Evolutionary conservation across 2,797 vertebrate species (phyloP).

Genomic region (Acrocephalus scirpaceus): DNA sequence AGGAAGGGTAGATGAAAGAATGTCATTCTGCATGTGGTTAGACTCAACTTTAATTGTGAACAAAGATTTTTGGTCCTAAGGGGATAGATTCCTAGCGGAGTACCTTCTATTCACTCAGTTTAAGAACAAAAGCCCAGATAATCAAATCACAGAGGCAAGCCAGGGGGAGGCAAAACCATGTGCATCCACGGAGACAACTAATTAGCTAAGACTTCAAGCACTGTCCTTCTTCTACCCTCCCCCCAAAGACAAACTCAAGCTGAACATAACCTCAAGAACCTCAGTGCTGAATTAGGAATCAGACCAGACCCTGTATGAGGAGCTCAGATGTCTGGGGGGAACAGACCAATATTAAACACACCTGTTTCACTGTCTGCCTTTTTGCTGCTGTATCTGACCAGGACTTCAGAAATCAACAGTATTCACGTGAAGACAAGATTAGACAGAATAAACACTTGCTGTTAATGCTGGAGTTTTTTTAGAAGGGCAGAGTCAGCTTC

Average conservation of each 20-base stretch:
- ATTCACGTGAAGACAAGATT: neutral
- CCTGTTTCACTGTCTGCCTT: neutral
- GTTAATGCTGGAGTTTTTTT: neutral
- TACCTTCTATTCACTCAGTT: neutral
- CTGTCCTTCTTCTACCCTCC: neutral
- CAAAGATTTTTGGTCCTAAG: neutral
- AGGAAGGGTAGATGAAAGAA: neutral
- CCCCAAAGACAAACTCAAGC: neutral
- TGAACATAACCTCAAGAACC: neutral
- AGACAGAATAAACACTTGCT: conserved; percentile 14
- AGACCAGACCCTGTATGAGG: neutral
- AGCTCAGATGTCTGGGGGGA: neutral
- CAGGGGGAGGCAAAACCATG: neutral
- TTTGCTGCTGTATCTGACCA: conserved; percentile 4
- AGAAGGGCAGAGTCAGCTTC: conserved; percentile 4
- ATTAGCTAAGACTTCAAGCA: neutral
- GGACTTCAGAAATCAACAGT: neutral
- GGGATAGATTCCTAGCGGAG: neutral
- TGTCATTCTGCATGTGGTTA: neutral
- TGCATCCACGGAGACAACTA: neutral
- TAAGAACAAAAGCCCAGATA: neutral
- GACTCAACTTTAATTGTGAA: neutral
- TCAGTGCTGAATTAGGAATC: neutral
- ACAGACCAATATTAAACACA: conserved; percentile 31
- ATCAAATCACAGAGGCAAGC: neutral